Percentiles rank a stretch among this genome's conserved stretches.
Conservation (phyloP, 2,113 vertebrate species). For the Entelurus aequoreus region DNA sequence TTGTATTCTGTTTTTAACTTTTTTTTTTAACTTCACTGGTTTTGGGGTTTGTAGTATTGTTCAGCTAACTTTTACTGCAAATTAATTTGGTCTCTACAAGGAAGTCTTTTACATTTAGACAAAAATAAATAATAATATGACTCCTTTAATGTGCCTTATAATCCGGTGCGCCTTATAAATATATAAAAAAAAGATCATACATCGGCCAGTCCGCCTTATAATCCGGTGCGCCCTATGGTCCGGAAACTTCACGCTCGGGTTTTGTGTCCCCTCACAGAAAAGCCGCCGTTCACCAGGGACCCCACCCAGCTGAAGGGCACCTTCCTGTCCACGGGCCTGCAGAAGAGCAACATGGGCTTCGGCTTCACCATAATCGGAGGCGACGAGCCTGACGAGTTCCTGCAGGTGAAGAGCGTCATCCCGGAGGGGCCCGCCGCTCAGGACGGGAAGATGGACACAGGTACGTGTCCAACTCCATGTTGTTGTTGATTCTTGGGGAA, state of each 20-base stretch:
- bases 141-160: no score
- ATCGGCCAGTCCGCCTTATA: no score
- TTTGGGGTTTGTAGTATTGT: no score
- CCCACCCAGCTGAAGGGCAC: slow-evolving; percentile 95
- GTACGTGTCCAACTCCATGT: slow-evolving; percentile 49
- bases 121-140: no score
- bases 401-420: slow-evolving; percentile 98
- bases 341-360: slow-evolving; percentile 99
- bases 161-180: no score
- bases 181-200: no score
- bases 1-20: no score
- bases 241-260: neutral
- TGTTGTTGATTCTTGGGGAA: no score
- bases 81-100: no score
- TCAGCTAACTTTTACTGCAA: no score
- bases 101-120: no score
- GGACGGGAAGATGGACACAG: slow-evolving; percentile 98
- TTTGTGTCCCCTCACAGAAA: slow-evolving; percentile 74
- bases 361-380: slow-evolving; percentile 99
- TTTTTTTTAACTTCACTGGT: no score
- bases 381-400: slow-evolving; percentile 96
- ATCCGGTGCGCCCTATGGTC: neutral
- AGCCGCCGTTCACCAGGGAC: slow-evolving; percentile 94
- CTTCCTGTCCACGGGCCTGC: slow-evolving; percentile 92
- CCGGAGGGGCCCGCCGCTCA: slow-evolving; percentile 95